Conservation (phyloP, 2,888 invertebrate genomes). For the Patella depressa region DNA sequence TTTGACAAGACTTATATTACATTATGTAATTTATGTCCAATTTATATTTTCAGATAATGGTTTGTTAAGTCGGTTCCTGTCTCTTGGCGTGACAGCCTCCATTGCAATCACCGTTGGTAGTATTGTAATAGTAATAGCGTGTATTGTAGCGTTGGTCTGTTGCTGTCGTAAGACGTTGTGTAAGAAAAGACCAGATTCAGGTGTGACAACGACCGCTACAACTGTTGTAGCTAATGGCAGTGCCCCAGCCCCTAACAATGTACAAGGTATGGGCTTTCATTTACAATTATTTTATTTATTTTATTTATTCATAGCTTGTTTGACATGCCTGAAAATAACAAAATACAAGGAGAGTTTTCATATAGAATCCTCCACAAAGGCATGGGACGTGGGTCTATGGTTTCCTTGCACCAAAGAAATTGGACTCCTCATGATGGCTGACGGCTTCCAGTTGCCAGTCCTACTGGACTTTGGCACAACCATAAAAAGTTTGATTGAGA, state of each 20-base stretch:
- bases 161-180: slow-evolving; percentile 62
- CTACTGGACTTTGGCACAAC: too few species aligned
- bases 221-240: slow-evolving; percentile 50
- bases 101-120: slow-evolving; percentile 68
- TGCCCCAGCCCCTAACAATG: slow-evolving; percentile 11
- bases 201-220: slow-evolving; percentile 43
- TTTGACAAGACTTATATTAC: background rate
- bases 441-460: too few species aligned
- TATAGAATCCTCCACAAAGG: too few species aligned
- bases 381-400: too few species aligned
- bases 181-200: slow-evolving; percentile 48
- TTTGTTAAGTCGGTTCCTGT: slow-evolving; percentile 46
- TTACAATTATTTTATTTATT: background rate
- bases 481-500: too few species aligned
- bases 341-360: too few species aligned
- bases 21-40: background rate
- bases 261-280: background rate
- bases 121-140: slow-evolving; percentile 64
- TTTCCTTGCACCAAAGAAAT: too few species aligned
- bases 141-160: slow-evolving; percentile 63
- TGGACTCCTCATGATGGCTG: too few species aligned
- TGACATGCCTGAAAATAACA: too few species aligned
- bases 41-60: slow-evolving; percentile 19
- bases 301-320: too few species aligned
- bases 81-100: slow-evolving; percentile 68